These are phyloP conservation scores for Apodemus speciosus DNA, from an alignment of 2,113 vertebrate genomes.

Conservation along the genomic window DNA sequence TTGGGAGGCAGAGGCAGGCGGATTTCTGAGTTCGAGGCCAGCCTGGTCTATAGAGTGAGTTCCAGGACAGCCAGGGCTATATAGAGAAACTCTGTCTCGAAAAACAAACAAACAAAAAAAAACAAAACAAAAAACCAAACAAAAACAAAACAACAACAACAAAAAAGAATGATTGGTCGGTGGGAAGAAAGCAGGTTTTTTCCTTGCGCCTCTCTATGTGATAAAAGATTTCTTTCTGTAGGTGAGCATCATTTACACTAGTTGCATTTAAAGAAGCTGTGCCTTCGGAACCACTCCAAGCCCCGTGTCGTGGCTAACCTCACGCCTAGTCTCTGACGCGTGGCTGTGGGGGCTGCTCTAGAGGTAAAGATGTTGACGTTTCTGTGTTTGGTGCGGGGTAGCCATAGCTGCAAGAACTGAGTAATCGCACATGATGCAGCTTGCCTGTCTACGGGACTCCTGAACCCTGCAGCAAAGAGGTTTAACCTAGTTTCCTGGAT, in stretches of 20 bases:
- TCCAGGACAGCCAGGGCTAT: too few species aligned
- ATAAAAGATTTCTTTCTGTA: constrained; percentile 22
- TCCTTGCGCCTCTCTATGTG: constrained; percentile 6
- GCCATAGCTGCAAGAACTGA: constrained; percentile 23
- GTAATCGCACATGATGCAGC: background rate
- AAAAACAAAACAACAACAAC: too few species aligned
- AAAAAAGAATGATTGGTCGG: background rate
- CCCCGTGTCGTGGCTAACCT: background rate
- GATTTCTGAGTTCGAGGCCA: too few species aligned
- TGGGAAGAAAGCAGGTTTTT: constrained; percentile 46
- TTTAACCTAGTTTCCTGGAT: constrained; percentile 70
- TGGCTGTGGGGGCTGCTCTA: constrained; percentile 3
- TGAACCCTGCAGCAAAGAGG: constrained; percentile 53
- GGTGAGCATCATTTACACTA: constrained; percentile 17
- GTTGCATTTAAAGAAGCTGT: constrained; percentile 16
- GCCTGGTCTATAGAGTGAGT: too few species aligned
- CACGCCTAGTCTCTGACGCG: background rate
- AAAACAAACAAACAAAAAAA: too few species aligned
- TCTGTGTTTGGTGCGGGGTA: background rate
- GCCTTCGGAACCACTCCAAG: background rate
- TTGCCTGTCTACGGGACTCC: constrained; percentile 6
- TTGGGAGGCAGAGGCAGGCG: too few species aligned
- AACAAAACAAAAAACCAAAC: too few species aligned
- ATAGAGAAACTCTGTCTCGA: too few species aligned
- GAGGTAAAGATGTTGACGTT: constrained; percentile 19